Evolutionary conservation across 2,797 vertebrate species (phyloP).

Genomic region (Etheostoma nigrum): DNA sequence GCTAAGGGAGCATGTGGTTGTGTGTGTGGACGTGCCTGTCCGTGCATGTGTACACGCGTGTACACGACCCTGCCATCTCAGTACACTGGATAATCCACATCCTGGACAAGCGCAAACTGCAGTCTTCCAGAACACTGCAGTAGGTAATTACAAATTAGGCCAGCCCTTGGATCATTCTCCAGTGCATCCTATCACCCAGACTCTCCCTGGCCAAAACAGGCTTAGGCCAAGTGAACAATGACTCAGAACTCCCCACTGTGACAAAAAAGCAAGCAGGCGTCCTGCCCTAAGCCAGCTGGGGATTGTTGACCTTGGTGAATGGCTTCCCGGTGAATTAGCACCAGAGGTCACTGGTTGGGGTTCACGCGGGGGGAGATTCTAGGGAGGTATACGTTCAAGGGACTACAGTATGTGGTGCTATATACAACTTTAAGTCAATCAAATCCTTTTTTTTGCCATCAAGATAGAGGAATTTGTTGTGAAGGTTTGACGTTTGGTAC

Average conservation of each 20-base stretch:
- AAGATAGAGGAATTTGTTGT: conserved; percentile 20
- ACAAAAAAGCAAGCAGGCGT: conserved; percentile 68
- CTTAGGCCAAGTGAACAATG: conserved; percentile 77
- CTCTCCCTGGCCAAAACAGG: conserved; percentile 65
- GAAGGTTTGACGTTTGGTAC: conserved; percentile 12
- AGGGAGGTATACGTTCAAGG: conserved; percentile 12
- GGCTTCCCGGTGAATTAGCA: conserved; percentile 68
- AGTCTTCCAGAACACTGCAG: conserved; percentile 85
- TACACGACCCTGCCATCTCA: conserved; percentile 61
- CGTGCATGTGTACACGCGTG: conserved; percentile 30
- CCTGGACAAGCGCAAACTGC: conserved; percentile 71
- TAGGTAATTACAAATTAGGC: conserved; percentile 85
- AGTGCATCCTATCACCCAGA: conserved; percentile 72
- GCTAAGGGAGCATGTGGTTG: conserved; percentile 21
- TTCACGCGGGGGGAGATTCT: conserved; percentile 21
- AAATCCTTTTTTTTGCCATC: conserved; percentile 5
- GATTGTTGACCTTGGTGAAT: conserved; percentile 65
- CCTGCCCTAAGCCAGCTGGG: conserved; percentile 55
- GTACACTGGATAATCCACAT: conserved; percentile 79
- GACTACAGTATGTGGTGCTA: neutral
- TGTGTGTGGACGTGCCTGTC: conserved; percentile 25
- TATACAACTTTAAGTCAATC: conserved; percentile 27
- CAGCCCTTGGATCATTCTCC: conserved; percentile 77
- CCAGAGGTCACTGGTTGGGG: conserved; percentile 66
- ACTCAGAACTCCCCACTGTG: conserved; percentile 69